These are phyloP conservation scores for Pseudopipra pipra DNA, from an alignment of 2,113 vertebrate genomes.

Conservation along the genomic window DNA sequence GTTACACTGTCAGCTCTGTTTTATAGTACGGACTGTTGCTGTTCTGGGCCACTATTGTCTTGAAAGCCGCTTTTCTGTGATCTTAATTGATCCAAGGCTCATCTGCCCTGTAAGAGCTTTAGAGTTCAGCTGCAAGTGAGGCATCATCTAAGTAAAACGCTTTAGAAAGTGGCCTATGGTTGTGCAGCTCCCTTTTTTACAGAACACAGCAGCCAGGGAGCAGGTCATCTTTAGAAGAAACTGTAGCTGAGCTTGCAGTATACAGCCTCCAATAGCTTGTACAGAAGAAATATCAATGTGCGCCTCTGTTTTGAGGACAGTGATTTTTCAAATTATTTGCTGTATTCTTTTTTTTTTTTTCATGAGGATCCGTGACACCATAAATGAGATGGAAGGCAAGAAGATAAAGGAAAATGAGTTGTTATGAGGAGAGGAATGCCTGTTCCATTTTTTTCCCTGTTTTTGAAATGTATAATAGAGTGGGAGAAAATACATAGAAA, in stretches of 20 bases:
- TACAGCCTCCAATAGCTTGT: neutral
- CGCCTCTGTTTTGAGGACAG: neutral
- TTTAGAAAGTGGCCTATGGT: neutral
- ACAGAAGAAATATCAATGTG: neutral
- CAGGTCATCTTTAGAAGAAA: neutral
- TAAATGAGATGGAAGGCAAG: neutral
- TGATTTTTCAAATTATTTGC: neutral
- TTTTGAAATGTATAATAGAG: neutral
- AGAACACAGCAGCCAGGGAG: neutral
- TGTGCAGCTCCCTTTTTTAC: neutral
- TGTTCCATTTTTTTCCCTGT: neutral
- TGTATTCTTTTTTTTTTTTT: neutral
- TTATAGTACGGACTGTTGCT: neutral
- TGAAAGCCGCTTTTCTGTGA: neutral
- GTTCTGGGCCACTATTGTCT: neutral
- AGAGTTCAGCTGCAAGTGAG: neutral
- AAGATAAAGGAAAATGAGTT: neutral
- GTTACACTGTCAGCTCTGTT: neutral
- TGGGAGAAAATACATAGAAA: neutral
- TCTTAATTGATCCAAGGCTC: neutral
- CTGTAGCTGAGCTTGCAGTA: neutral
- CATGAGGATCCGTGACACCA: rapidly evolving
- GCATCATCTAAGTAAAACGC: neutral
- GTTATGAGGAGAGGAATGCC: neutral
- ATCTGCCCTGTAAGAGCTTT: neutral